Base-by-base conservation (phyloP, 2,888 invertebrate genomes). In the Volucella inanis region DNA sequence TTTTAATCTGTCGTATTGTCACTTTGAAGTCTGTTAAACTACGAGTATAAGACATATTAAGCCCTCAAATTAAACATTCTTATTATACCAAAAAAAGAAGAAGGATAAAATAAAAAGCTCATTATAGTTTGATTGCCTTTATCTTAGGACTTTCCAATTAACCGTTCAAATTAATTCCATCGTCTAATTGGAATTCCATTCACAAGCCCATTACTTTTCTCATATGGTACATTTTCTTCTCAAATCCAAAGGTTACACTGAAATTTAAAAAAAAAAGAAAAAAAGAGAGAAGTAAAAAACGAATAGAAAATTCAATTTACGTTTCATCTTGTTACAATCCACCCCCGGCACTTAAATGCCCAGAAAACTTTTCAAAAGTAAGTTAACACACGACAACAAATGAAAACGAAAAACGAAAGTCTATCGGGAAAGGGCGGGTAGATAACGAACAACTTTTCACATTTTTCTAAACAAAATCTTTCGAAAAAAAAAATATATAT, bases 251-350 rank as follows among this genome's bases (percentile, higher is more conserved):
- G 15, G 31, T 31, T 31, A 6, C 31, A 31, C 31, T 31, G 6
- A 31, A 31, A 31, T 31, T 31, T 22, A 22, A 22, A 43, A 47
- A 57, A 12, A 14, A 9, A 47, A 54, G 12, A 4, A 47, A 41
- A 52, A 22, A 38, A 12, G 15, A 18, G 15, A 41, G 61, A 70
- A 71, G 52, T 75, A 71, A 45, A 68, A 64, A 64, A 59, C 61
- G 65, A 80, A 80, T 75, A 54, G 75, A 47, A 81, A 81, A 81
- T 85, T 85, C 71, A 85, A 85, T 81, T 81, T 81, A 77, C 85
- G 76, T 77, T 75, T 77, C 76, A 74, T 80, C 80, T 84, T 74
- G 83, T 83, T 70, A 67, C 65, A 50, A 38, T 11, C 52, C 67
- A 39, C 41, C 65, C 50, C 45, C 14, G 59, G 38, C 38, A 52